Percentiles rank a stretch among this genome's conserved stretches.
phyloP scores from a whole-genome alignment of 2,113 vertebrate species.

The Oryzias woworae region DNA sequence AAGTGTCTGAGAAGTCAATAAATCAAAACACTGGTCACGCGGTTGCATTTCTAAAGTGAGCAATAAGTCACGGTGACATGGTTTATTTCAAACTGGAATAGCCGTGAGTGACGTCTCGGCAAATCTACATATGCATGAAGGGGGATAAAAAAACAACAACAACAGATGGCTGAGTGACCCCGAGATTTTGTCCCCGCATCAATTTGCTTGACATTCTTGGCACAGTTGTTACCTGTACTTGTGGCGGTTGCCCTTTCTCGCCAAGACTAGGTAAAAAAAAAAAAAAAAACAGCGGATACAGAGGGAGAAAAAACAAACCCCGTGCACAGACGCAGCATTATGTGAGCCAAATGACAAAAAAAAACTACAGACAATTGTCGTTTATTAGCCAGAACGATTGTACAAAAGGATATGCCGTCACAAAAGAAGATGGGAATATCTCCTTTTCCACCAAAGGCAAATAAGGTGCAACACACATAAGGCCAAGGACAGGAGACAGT shows the following conservation, averaged over 20 bases:
- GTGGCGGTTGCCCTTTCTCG: constrained; percentile 12
- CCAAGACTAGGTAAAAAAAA: constrained; percentile 5
- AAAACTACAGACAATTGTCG: no score
- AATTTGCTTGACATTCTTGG: constrained; percentile 59
- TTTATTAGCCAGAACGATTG: no score
- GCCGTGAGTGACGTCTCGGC: no score
- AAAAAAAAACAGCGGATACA: not conserved
- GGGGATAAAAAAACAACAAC: not conserved
- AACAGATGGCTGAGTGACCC: constrained; percentile 63
- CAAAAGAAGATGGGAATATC: not conserved
- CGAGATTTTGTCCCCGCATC: constrained; percentile 53
- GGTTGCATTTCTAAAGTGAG: no score
- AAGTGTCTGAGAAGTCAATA: no score
- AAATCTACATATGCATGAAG: constrained; percentile 36
- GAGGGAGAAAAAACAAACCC: not conserved
- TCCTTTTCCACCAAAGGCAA: not conserved
- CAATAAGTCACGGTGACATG: no score
- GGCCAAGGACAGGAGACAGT: not conserved
- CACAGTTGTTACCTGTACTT: constrained; percentile 57
- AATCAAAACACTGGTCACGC: not conserved
- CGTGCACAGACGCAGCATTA: not conserved
- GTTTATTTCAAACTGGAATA: no score
- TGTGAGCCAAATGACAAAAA: no score
- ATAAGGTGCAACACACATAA: not conserved
- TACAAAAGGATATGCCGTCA: not conserved